phyloP scores from a whole-genome alignment of 2,113 vertebrate genomes.

The Pelecanus crispus region DNA sequence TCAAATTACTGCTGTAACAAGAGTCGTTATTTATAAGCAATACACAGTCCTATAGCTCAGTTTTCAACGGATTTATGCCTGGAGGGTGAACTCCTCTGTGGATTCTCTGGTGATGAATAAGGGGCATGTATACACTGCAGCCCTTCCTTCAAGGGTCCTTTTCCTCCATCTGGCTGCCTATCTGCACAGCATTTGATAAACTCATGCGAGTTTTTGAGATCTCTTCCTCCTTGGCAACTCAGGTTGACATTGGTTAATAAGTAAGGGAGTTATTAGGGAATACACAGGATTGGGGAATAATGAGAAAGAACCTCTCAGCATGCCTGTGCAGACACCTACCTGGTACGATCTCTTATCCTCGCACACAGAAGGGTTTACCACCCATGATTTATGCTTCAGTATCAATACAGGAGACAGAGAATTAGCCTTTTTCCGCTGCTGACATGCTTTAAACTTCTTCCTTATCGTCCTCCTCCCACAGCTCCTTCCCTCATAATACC shows the following conservation, averaged over 20 bases:
- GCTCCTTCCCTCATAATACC: background rate
- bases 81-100: background rate
- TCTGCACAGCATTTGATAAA: background rate
- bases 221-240: background rate
- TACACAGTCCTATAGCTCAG: background rate
- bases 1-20: background rate
- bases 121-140: background rate
- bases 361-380: background rate
- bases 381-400: background rate
- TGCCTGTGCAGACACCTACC: background rate
- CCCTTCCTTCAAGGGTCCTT: background rate
- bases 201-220: background rate
- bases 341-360: background rate
- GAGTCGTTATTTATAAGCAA: background rate
- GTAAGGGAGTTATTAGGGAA: background rate
- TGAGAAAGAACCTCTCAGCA: background rate
- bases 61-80: background rate
- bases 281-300: background rate
- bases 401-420: background rate
- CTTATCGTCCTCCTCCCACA: background rate
- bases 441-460: background rate
- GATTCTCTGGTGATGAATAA: background rate
- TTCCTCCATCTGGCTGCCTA: background rate
- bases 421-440: background rate
- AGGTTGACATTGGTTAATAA: background rate